Conservation (phyloP, 2,888 invertebrate species). For the Cataglyphis altisquamis region DNA sequence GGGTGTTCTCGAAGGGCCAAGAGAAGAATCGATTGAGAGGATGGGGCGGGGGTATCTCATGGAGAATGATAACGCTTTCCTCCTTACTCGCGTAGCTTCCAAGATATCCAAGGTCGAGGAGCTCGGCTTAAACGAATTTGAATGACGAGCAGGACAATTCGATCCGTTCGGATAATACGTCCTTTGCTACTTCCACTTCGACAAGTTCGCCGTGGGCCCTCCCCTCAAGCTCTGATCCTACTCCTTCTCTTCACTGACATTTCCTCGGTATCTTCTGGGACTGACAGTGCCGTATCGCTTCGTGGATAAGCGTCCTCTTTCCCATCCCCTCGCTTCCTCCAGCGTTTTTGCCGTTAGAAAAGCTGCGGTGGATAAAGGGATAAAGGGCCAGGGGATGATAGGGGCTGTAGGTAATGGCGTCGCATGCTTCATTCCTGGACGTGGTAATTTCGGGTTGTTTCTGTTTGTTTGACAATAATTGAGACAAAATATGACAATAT, state of each 20-base stretch:
- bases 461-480: neutral
- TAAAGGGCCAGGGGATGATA: constrained; percentile 24
- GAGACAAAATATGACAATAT: constrained; percentile 3
- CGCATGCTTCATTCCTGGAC: constrained; percentile 27
- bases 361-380: constrained; percentile 50
- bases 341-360: constrained; percentile 40
- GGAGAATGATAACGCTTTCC: constrained; percentile 60
- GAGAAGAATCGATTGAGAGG: constrained; percentile 59
- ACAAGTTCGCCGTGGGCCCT: constrained; percentile 38
- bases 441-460: constrained; percentile 31
- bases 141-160: constrained; percentile 72
- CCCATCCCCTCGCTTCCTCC: constrained; percentile 5
- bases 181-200: constrained; percentile 50
- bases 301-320: constrained; percentile 39
- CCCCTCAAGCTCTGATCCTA: neutral
- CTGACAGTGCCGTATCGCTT: constrained; percentile 58
- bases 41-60: constrained; percentile 17
- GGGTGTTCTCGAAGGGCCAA: constrained; percentile 47
- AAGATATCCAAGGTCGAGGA: constrained; percentile 41
- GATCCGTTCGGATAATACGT: constrained; percentile 64
- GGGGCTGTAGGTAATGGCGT: constrained; percentile 32
- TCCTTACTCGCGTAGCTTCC: constrained; percentile 21
- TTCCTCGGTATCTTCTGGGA: constrained; percentile 32
- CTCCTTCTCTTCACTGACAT: constrained; percentile 13
- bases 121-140: constrained; percentile 71